Conservation (phyloP, 53 echinoderm and acorn worm genomes). For the Apostichopus leukothele region DNA sequence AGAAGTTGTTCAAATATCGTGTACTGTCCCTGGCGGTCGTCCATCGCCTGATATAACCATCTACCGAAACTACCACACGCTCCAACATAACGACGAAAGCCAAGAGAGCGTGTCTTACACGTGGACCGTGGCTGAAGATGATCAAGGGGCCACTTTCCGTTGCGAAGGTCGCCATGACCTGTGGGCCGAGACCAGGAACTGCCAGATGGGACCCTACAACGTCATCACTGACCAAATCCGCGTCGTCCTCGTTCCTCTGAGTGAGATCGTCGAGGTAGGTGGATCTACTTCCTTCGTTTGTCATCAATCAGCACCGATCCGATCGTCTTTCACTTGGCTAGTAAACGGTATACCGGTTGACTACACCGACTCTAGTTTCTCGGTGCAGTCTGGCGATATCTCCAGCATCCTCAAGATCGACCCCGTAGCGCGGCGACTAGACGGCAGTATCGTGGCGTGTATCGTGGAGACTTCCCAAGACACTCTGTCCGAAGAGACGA, state of each 20-base stretch:
- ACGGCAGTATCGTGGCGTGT: slow-evolving; percentile 45
- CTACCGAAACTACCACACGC: slow-evolving; percentile 43
- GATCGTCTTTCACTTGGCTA: slow-evolving; percentile 65
- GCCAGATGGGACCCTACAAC: slow-evolving; percentile 63
- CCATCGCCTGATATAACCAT: slow-evolving; percentile 63
- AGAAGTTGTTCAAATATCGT: slow-evolving; percentile 62
- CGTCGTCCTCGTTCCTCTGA: slow-evolving; percentile 60
- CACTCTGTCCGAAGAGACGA: slow-evolving; percentile 5
- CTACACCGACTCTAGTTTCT: slow-evolving; percentile 27
- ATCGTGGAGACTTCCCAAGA: slow-evolving; percentile 25
- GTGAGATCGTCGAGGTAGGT: slow-evolving; percentile 40
- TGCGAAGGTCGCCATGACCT: slow-evolving; percentile 69
- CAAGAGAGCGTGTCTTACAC: slow-evolving; percentile 48
- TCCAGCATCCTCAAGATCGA: slow-evolving; percentile 51
- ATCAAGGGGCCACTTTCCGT: slow-evolving; percentile 61
- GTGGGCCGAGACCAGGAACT: slow-evolving; percentile 70
- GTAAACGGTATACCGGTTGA: slow-evolving; percentile 60
- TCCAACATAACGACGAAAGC: slow-evolving; percentile 21
- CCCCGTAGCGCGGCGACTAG: background rate
- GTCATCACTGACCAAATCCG: slow-evolving; percentile 59
- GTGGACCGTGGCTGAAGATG: slow-evolving; percentile 67
- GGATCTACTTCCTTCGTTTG: slow-evolving; percentile 73
- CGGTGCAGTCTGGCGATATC: slow-evolving; percentile 27
- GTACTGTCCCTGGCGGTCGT: slow-evolving; percentile 70
- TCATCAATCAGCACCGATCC: slow-evolving; percentile 60